Base-by-base conservation (phyloP, 2,888 invertebrate species). In the Laspeyria flexula region DNA sequence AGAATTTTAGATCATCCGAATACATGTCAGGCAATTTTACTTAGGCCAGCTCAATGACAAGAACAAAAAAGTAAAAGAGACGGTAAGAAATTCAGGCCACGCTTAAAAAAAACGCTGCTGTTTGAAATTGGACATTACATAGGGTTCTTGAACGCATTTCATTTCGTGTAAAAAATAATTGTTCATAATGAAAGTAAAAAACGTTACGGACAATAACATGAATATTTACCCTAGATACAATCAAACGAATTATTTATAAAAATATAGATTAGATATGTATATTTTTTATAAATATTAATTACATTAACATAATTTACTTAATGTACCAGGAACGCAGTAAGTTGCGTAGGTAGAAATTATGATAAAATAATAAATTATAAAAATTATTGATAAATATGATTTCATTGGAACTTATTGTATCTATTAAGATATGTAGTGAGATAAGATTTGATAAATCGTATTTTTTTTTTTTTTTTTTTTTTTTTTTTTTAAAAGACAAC, bases 311-410 rank as follows among this genome's bases (percentile, higher is more conserved):
- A 62, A 52, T 66, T 58, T 56, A 60, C 48, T 65, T 57, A 49
- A 43, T 38, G 16, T 71, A 74, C 71, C 40, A 81, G 75, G 75
- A 53, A 27, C 25, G 1, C 64, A 81, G 73, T 49, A 71, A 52
- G 23, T 10, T n/a, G 1, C 48, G 35, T 23, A 58, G 43, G 21
- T 10, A 16, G 5, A 34, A 41, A 15, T 42, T 39, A 23, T 34
- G 33, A 37, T 42, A 47, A 34, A 30, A 7, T n/a, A 1, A 11
- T 13, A 1, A 1, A 5, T 50, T 46, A 61, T 61, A 45, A 38
- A 45, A 38, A 18, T 30, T 10, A 0, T 23, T 46, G 47, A 44
- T 38, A 49, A 43, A 31, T 40, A 48, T 29, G 15, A 41, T 43
- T 12, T 39, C 46, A 53, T 53, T 57, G 23, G 34, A 15, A 12